Conservation (phyloP, 1,140 invertebrate genomes). For the Campoletis sonorensis region DNA sequence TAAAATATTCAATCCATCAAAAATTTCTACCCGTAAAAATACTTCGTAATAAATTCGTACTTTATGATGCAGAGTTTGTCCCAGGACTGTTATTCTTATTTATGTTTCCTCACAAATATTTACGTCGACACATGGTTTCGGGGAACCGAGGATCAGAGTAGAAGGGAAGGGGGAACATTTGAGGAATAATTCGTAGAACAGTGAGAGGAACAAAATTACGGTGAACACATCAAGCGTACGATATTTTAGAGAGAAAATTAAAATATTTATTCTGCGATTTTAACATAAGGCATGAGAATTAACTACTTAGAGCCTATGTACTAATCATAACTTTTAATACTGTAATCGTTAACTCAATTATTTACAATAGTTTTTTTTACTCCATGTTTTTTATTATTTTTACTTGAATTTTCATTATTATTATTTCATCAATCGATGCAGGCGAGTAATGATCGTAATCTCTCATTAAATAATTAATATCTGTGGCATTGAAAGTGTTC, state of each 20-base stretch:
- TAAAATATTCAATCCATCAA: neutral
- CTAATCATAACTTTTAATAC: constrained; percentile 75
- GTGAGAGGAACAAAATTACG: neutral
- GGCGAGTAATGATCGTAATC: too few relatives aligned
- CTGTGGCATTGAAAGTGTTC: constrained; percentile 22
- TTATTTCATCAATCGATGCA: constrained; percentile 45
- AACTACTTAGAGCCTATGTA: constrained; percentile 63
- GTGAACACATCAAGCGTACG: neutral
- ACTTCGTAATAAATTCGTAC: neutral
- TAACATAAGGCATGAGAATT: constrained; percentile 67
- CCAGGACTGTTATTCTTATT: too few relatives aligned
- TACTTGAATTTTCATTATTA: constrained; percentile 47
- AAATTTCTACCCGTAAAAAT: neutral
- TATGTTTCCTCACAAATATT: too few relatives aligned
- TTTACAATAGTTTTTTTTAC: constrained; percentile 65
- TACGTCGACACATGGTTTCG: too few relatives aligned
- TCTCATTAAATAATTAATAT: too few relatives aligned
- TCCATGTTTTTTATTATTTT: constrained; percentile 25
- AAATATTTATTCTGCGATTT: constrained; percentile 66
- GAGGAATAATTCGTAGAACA: neutral
- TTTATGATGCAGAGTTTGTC: too few relatives aligned
- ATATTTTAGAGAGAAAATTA: constrained; percentile 57
- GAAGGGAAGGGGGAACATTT: too few relatives aligned
- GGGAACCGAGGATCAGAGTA: too few relatives aligned
- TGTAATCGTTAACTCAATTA: constrained; percentile 72